Evolutionary conservation across 2,888 invertebrate genomes (phyloP), one percentile per base, ranked within the genome.

Genomic region (Perizoma affinitatum): DNA sequence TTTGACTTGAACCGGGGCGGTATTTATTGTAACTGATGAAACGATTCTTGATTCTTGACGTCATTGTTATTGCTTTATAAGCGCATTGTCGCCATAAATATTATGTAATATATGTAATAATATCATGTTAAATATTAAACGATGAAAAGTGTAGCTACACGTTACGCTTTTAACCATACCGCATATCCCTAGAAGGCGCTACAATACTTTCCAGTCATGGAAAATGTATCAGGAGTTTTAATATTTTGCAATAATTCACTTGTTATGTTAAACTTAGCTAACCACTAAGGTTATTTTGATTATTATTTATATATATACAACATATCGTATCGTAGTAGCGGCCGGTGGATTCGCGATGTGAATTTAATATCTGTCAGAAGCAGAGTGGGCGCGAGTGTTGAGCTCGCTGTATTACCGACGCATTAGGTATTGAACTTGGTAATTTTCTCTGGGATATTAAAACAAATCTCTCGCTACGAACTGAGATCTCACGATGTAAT

Each of bases 351-450:
- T 71, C 54, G 62, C 66, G 84, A 88, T 86, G 85, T 81, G 88
- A 87, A 88, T 90, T 90, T 90, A 90, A 90, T 90, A 90, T 89
- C 88, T 90, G 90, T 89, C 90, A 89, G 81, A 74, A 76, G 60
- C 88, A 88, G 86, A 75, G 83, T 80, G 81, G 79, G 74, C 77
- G 66, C 75, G 69, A 70, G 75, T 68, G 72, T 63, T 83, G 66
- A 59, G 59, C 69, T 56, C 68, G 49, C 47, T 54, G 68, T 58
- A 51, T 44, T 67, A 80, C 83, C 55, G 73, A 78, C 62, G 70
- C 73, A 61, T 66, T 63, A 54, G 58, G 40, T 61, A 8, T 22
- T 22, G 22, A 22, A 22, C 3, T 22, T 22, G 3, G 3, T 22
- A 1, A 22, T 22, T 22, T 22, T 22, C 38, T 38, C 38, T 38